A percentile compares a stretch with the other conserved stretches of the same genome.
These are phyloP conservation scores for pig (Sus scrofa) DNA, from an alignment of 2,113 vertebrate species.

Conservation along the genomic window DNA sequence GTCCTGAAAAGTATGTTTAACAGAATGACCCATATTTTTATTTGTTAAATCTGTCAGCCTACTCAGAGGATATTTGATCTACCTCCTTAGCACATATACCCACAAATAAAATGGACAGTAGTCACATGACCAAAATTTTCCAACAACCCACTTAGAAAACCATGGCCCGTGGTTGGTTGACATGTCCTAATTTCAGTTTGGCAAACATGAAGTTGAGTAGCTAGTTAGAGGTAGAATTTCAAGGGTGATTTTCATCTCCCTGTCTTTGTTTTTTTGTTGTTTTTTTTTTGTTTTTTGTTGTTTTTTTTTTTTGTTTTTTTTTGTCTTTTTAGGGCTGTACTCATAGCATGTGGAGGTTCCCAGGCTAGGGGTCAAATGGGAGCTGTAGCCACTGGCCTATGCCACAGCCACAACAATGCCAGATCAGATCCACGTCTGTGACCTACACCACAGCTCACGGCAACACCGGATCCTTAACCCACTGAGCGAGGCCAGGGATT, in stretches of 20 bases:
- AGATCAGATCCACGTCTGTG: no score
- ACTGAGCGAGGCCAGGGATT: no score
- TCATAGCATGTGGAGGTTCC: no score
- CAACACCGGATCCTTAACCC: no score
- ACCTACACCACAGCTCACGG: no score
- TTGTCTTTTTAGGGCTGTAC: no score
- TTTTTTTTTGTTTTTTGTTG: no score
- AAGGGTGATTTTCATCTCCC: fast-evolving
- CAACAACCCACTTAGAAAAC: not conserved
- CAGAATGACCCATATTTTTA: not conserved
- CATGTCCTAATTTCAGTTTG: not conserved
- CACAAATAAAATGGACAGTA: not conserved
- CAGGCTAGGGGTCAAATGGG: no score
- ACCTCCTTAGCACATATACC: not conserved
- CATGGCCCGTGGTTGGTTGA: not conserved
- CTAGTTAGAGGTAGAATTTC: not conserved
- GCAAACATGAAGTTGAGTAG: not conserved
- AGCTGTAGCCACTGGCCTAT: no score
- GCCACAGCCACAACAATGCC: no score
- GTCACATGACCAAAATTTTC: not conserved
- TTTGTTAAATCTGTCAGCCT: not conserved
- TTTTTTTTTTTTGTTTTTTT: no score
- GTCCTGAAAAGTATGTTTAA: not conserved
- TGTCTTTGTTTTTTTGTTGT: not conserved
- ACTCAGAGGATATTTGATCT: no score